These are phyloP conservation scores for Pogonocherus hispidulus DNA, from an alignment of 2,888 invertebrate species.

Conservation along the genomic window DNA sequence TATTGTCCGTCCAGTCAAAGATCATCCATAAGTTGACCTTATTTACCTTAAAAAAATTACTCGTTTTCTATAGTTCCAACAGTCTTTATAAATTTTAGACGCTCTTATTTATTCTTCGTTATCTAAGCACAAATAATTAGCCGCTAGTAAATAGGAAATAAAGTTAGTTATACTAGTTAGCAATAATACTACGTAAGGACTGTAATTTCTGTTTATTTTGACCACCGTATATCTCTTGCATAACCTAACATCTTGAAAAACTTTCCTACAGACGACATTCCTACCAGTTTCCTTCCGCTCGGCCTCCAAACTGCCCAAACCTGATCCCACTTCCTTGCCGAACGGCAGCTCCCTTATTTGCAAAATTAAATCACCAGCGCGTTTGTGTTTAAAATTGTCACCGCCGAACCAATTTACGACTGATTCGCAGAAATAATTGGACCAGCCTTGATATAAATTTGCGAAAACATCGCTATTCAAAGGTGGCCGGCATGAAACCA, in stretches of 20 bases:
- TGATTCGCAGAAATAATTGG: slow-evolving; percentile 27
- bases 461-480: slow-evolving; percentile 41
- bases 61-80: too few relatives aligned
- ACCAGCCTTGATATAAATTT: slow-evolving; percentile 45
- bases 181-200: too few relatives aligned
- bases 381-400: neutral
- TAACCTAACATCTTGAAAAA: neutral
- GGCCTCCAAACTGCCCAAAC: neutral
- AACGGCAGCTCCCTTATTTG: neutral
- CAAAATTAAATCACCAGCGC: neutral
- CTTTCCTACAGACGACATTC: neutral
- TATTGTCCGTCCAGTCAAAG: too few relatives aligned
- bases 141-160: too few relatives aligned
- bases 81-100: too few relatives aligned
- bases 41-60: too few relatives aligned
- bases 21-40: too few relatives aligned
- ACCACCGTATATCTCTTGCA: neutral
- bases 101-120: too few relatives aligned
- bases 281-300: neutral
- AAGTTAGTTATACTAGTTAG: too few relatives aligned
- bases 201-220: neutral
- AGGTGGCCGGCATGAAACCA: slow-evolving; percentile 42
- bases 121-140: too few relatives aligned
- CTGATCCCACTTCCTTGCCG: neutral
- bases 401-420: neutral